Evolutionary conservation across 2,797 vertebrate species (phyloP).

Genomic region (Aldrovandia affinis): DNA sequence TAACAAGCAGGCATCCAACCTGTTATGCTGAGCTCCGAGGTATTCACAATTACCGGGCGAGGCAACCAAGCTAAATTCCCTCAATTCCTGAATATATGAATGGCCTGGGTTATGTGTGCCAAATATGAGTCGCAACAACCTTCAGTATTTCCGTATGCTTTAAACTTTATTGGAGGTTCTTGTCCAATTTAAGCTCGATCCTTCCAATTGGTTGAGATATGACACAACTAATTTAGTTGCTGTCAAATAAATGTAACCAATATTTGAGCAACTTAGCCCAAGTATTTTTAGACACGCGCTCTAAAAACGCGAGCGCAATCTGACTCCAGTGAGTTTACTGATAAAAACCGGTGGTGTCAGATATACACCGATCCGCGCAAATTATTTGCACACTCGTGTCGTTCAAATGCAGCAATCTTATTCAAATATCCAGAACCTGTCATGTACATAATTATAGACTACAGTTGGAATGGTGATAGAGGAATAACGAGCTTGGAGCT

Average conservation of each 20-base stretch:
- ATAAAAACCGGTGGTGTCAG: not conserved
- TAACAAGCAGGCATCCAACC: not conserved
- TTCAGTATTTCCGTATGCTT: not conserved
- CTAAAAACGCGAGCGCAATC: not conserved
- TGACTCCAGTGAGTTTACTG: not conserved
- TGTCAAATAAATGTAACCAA: not conserved
- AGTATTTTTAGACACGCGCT: not conserved
- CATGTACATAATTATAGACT: not conserved
- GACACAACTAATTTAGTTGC: not conserved
- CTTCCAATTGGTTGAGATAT: not conserved
- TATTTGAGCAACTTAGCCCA: not conserved
- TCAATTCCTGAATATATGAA: not conserved
- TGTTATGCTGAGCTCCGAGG: not conserved
- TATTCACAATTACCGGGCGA: not conserved
- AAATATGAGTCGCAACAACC: not conserved
- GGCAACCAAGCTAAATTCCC: not conserved
- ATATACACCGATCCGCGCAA: not conserved
- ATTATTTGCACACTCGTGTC: not conserved
- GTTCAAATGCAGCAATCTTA: not conserved
- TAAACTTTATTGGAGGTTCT: not conserved
- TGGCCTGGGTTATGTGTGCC: not conserved
- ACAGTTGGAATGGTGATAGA: not conserved
- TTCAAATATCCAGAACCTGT: not conserved
- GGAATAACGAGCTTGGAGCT: not conserved
- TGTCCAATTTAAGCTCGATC: slow-evolving; percentile 1